phyloP scores from a whole-genome alignment of 2,797 vertebrate genomes.

The Sebastes cheni region DNA sequence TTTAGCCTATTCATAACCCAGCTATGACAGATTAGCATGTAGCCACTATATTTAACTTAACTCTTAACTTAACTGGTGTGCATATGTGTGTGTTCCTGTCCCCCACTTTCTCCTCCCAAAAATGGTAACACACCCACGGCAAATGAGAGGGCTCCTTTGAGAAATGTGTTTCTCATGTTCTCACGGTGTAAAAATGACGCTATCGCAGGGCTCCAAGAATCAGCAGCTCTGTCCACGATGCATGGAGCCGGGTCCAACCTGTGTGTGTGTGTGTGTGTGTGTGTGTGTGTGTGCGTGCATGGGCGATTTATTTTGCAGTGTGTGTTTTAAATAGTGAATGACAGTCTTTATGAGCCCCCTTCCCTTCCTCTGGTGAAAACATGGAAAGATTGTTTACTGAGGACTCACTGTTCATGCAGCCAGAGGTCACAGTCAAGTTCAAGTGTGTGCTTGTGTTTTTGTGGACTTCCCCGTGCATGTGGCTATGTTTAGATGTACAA shows the following conservation, averaged over 20 bases:
- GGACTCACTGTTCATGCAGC: conserved; percentile 59
- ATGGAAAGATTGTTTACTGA: conserved; percentile 72
- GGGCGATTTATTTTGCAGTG: conserved; percentile 36
- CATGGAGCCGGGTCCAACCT: conserved; percentile 39
- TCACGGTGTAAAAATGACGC: conserved; percentile 78
- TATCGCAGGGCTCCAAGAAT: conserved; percentile 65
- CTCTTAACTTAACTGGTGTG: conserved; percentile 6
- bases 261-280: conserved; percentile 20
- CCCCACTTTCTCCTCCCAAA: conserved; percentile 40
- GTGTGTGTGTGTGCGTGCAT: conserved; percentile 11
- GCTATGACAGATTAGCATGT: conserved; percentile 49
- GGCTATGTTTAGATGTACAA: conserved; percentile 61
- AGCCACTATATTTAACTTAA: conserved; percentile 58
- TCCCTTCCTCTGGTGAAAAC: conserved; percentile 65
- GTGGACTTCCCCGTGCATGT: conserved; percentile 42
- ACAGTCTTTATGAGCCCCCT: conserved; percentile 70
- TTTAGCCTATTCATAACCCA: conserved; percentile 57
- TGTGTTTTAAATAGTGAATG: conserved; percentile 72
- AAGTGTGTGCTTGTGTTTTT: conserved; percentile 26
- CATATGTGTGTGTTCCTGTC: conserved; percentile 24
- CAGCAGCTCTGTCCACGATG: conserved; percentile 65
- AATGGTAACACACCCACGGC: conserved; percentile 73
- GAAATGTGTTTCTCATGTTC: conserved; percentile 79
- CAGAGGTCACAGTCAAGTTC: conserved; percentile 62
- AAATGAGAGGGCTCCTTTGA: conserved; percentile 77